Evolutionary conservation across 1,140 invertebrate genomes (phyloP), one percentile per base, ranked within the genome.

Genomic region (Spodoptera frugiperda): DNA sequence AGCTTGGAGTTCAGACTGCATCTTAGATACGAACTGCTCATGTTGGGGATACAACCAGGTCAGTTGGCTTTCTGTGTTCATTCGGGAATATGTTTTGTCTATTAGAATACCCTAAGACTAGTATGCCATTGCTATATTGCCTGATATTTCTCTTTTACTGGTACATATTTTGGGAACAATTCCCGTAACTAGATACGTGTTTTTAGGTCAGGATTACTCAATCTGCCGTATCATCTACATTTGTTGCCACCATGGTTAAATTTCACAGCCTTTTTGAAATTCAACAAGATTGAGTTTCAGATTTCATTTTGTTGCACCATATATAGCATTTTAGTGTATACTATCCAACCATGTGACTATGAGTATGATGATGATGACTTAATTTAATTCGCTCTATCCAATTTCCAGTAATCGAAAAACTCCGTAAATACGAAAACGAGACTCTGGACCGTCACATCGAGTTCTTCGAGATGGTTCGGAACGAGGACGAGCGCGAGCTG

Each of bases 381-480:
- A 25, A 25, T 25, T 25, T 25, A 15, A 19, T 17, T 17, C 19
- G 3, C 17, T 12, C 11, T 49, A 19, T 72, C 67, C 2, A 17
- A 12, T 17, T 79, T 80, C 6, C 88, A 80, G 97, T 99, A 9
- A 98, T 99, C 73, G 98, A 99, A 81, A 99, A 99, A 92, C 94
- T 99, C 44, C 94, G 98, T 75, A 96, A 96, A 79, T 98, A 99
- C 90, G 98, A 99, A 87, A 99, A 99, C 94, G 97, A 98, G 85
- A 99, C 98, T 0, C 94, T 99, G 30, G 97, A 99, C 88, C 97
- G 98, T 93, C 97, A 97, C 95, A 95, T 97, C 87, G 99, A 99
- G 91, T 99, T 99, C 91, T 99, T 99, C 94, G 99, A 99, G 93
- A 99, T 99, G 98, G 98, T 99, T 17, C 96, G 99, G 70, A 97